Evolutionary conservation across 2,113 vertebrate genomes (phyloP), one percentile per base, ranked within the genome.

Genomic region (Leucosticte australis): DNA sequence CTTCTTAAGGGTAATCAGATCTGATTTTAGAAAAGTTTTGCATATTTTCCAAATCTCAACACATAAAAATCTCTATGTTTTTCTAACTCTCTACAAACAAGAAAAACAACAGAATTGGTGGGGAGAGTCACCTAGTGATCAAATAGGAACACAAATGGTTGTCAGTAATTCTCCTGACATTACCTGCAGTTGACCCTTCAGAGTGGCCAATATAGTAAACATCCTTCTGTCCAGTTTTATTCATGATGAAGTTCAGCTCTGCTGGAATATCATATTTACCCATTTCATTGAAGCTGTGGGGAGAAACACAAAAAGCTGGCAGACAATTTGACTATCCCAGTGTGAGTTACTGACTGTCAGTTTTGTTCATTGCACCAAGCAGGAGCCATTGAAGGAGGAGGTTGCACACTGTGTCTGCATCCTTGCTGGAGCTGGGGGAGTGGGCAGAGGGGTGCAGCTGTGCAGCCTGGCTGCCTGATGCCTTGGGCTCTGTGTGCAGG

Each of bases 251-350:
- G 96, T 99, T 93, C 67, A 99, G 83, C 7, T 98, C 98, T 30
- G 99, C 99, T 35, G 99, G 98, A 64, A 99, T 98, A 80, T 99
- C 99, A 15, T 99, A 98, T 83, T 98, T 98, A 47, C 99, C 99
- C 98, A 99, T 98, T 74, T 99, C 99, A 94, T 99, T 97, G 2
- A 98, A 97, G 91, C 99, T 99, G 67, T 4, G 84, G 90, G 39
- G 67, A 84, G 94, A 97, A 49, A 96, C 79, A 96, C 68, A 97
- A 82, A 95, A 65, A 41, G 27, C 19, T 57, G 77, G 27, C 55
- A 75, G 73, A 11, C 13, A 50, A 47, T 53, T 63, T 6, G 5
- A 19, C n/a, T 15, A 1, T n/a, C 37, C 20, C 7, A 35, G 23
- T 10, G 21, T 21, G 42, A 65, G 35, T 35, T 47, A 49, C 39